These are phyloP conservation scores for Sphaerophoria rueppellii DNA, from an alignment of 2,888 invertebrate genomes.

Conservation along the genomic window DNA sequence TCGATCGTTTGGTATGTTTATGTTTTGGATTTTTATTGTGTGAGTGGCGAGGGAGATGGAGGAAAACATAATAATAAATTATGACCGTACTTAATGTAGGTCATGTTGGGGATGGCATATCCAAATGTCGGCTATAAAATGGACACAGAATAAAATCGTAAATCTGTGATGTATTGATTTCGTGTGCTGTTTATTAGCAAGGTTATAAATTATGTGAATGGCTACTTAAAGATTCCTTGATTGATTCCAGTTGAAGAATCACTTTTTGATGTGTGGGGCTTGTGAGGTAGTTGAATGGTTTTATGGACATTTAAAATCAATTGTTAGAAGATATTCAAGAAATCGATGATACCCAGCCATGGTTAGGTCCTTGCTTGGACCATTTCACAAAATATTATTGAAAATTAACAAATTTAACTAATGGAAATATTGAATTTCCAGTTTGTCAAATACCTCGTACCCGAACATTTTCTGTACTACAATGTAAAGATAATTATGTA, in stretches of 20 bases:
- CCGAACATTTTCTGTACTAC: too few species aligned
- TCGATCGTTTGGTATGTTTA: neutral
- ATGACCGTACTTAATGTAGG: constrained; percentile 8
- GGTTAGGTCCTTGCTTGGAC: neutral
- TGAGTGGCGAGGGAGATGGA: too few species aligned
- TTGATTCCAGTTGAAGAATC: too few species aligned
- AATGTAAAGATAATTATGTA: too few species aligned
- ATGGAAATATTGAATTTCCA: constrained; percentile 14
- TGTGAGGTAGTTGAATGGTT: too few species aligned
- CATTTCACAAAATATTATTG: neutral
- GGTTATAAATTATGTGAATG: neutral
- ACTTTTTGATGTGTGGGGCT: too few species aligned
- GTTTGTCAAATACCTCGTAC: neutral
- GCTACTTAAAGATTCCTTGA: too few species aligned
- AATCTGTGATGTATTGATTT: constrained; percentile 12
- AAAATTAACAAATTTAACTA: constrained; percentile 45
- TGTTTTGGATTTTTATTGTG: neutral
- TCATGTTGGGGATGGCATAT: neutral
- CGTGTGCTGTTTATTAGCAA: neutral
- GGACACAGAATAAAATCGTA: neutral
- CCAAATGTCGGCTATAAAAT: constrained; percentile 17
- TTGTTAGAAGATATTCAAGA: too few species aligned
- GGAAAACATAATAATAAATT: neutral
- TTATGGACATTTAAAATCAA: too few species aligned
- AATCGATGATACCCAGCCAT: too few species aligned